These are phyloP conservation scores for Oxycera nigricornis DNA, from an alignment of 2,888 invertebrate genomes.

Conservation along the genomic window DNA sequence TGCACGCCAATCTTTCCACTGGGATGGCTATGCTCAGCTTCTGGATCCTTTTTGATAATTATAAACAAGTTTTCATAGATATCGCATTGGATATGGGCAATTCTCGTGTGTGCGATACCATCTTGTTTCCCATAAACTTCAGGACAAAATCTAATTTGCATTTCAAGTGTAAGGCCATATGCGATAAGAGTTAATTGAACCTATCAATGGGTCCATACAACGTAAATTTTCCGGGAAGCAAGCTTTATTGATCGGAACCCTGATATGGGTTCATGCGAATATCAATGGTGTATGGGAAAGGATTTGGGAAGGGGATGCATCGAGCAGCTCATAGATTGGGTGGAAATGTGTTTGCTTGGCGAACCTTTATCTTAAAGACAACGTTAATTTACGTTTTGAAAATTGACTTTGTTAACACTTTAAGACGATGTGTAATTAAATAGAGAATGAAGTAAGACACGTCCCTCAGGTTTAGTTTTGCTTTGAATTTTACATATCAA, in stretches of 20 bases:
- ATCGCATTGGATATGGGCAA: background rate
- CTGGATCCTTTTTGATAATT: background rate
- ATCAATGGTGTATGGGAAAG: too few species aligned
- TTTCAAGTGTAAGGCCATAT: conserved; percentile 35
- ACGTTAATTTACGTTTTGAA: too few species aligned
- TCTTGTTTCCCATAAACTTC: conserved; percentile 28
- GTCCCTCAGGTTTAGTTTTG: too few species aligned
- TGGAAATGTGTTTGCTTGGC: too few species aligned
- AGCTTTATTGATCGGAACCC: conserved; percentile 4
- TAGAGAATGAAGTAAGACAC: too few species aligned
- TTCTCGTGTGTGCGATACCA: conserved; percentile 19
- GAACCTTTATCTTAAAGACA: too few species aligned
- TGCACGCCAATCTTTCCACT: background rate
- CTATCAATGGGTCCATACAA: conserved; percentile 36
- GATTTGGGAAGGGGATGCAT: too few species aligned
- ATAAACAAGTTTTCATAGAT: conserved; percentile 18
- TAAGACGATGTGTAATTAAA: too few species aligned
- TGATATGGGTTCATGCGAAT: too few species aligned
- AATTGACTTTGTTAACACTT: too few species aligned
- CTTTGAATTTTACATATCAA: too few species aligned
- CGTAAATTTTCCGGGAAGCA: conserved; percentile 9
- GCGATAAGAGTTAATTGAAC: conserved; percentile 42
- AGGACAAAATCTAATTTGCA: conserved; percentile 39
- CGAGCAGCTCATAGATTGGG: too few species aligned
- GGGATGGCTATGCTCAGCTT: background rate